These are phyloP conservation scores for Platichthys stellatus DNA, from an alignment of 2,113 vertebrate species.

Conservation along the genomic window DNA sequence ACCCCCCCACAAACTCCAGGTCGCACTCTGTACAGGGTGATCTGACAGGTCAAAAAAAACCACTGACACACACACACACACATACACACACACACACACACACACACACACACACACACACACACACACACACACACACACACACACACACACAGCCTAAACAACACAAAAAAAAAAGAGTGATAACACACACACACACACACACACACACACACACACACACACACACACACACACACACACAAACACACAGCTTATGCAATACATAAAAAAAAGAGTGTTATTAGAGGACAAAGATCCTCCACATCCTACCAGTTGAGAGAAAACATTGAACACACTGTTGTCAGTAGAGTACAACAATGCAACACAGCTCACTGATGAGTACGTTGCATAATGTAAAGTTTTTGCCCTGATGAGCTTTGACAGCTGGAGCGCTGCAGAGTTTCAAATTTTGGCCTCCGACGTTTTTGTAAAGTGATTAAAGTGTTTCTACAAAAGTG, in stretches of 20 bases:
- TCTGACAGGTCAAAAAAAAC: not conserved
- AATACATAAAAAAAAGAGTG: not conserved
- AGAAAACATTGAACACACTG: too few relatives aligned
- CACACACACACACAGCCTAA: not conserved
- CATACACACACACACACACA: not conserved
- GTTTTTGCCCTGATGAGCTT: slow-evolving; percentile 13
- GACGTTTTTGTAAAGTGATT: slow-evolving; percentile 20
- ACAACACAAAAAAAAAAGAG: not conserved
- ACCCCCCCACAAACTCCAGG: slow-evolving; percentile 22
- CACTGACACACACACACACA: not conserved
- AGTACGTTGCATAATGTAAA: slow-evolving; percentile 5
- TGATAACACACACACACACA: not conserved
- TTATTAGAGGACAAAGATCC: not conserved
- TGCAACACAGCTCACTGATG: not conserved
- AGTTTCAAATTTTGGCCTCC: slow-evolving; percentile 33
- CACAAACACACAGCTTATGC: not conserved
- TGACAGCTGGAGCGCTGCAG: slow-evolving; percentile 37
- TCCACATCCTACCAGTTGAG: too few relatives aligned
- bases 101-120: not conserved
- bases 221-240: not conserved
- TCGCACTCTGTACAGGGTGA: slow-evolving; percentile 8
- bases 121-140: not conserved
- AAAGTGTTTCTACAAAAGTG: slow-evolving; percentile 40
- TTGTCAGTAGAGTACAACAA: not conserved
- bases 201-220: not conserved